phyloP scores from a whole-genome alignment of 2,888 invertebrate genomes.

The Drosophila prostipennis region DNA sequence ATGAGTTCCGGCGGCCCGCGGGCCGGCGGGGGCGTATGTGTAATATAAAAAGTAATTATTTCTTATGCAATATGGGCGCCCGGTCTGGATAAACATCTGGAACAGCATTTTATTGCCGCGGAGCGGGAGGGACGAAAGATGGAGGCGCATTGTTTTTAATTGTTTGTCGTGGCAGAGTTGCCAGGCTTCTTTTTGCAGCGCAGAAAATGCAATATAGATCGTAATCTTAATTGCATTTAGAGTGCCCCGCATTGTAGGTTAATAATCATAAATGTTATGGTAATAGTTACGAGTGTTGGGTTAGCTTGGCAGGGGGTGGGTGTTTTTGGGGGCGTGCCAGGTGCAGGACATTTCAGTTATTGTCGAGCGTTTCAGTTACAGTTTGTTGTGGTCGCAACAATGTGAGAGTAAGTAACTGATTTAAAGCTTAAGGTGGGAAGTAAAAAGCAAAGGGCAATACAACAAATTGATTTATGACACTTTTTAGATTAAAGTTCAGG shows the following conservation, averaged over 20 bases:
- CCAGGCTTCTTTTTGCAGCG: constrained; percentile 52
- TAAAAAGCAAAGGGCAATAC: constrained; percentile 48
- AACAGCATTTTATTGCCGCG: constrained; percentile 74
- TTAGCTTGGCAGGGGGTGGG: neutral
- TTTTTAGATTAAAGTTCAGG: neutral
- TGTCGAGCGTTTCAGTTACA: constrained; percentile 47
- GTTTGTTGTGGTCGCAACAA: constrained; percentile 49
- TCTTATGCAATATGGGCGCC: constrained; percentile 72
- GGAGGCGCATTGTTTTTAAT: constrained; percentile 75
- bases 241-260: constrained; percentile 80
- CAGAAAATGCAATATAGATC: constrained; percentile 67
- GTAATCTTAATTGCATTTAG: constrained; percentile 79
- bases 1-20: constrained; percentile 23
- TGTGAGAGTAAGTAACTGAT: constrained; percentile 38
- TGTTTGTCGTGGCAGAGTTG: constrained; percentile 71
- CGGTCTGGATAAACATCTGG: constrained; percentile 68
- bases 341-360: constrained; percentile 16
- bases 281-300: constrained; percentile 58
- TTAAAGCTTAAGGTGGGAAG: constrained; percentile 10
- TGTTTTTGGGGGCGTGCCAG: constrained; percentile 7
- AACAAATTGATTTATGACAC: constrained; percentile 25
- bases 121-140: neutral
- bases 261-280: constrained; percentile 80
- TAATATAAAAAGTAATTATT: constrained; percentile 78
- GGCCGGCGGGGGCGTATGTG: constrained; percentile 65